Evolutionary conservation across 1,140 invertebrate species (phyloP).

Genomic region (Caenorhabditis inopinata): DNA sequence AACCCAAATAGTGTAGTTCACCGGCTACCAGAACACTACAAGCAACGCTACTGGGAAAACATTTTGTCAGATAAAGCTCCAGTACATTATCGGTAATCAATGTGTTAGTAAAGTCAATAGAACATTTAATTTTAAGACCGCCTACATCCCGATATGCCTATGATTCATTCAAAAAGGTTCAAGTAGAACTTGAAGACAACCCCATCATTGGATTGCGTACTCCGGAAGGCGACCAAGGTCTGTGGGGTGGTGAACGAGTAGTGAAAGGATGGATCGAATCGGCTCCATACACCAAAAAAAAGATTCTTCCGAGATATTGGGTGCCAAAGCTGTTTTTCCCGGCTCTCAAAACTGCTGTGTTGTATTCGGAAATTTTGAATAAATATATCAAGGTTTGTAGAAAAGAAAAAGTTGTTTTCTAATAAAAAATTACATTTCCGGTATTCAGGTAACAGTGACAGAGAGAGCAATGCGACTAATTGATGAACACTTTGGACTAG

Average conservation of each 20-base stretch:
- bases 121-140: conserved; percentile 68
- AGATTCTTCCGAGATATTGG: conserved; percentile 62
- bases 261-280: conserved; percentile 82
- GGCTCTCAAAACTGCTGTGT: conserved; percentile 75
- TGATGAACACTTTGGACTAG: conserved; percentile 86
- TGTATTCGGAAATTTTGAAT: conserved; percentile 92
- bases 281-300: conserved; percentile 64
- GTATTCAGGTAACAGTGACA: conserved; percentile 78
- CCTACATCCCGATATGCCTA: conserved; percentile 76
- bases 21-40: conserved; percentile 79
- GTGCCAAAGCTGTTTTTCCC: conserved; percentile 85
- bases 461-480: conserved; percentile 79
- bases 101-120: background rate
- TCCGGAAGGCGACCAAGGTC: conserved; percentile 78
- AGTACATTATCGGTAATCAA: conserved; percentile 77
- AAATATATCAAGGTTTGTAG: conserved; percentile 70
- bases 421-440: conserved; percentile 67
- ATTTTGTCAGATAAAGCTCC: conserved; percentile 75
- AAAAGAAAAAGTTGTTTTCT: background rate
- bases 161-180: conserved; percentile 74
- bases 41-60: conserved; percentile 84
- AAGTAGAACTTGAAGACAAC: conserved; percentile 58
- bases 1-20: conserved; percentile 61
- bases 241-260: conserved; percentile 95
- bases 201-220: conserved; percentile 70